Percentiles rank a stretch among this genome's conserved stretches.
phyloP scores from a whole-genome alignment of 2,888 invertebrate genomes.

The Eupsilia transversa region DNA sequence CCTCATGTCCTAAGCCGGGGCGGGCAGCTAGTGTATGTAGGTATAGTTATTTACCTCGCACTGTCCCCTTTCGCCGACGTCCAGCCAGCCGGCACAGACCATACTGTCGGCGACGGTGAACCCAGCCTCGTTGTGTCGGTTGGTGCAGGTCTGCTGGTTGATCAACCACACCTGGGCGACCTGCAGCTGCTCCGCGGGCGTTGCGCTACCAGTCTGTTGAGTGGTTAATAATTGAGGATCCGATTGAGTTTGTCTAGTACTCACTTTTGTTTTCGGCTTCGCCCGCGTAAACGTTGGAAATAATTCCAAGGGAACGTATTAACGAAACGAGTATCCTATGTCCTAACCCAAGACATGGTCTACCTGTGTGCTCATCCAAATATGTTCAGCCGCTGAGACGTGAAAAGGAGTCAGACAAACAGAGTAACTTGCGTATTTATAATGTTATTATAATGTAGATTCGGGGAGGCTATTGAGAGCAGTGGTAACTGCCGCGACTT shows the following conservation, averaged over 20 bases:
- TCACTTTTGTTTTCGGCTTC: neutral
- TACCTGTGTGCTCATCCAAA: neutral
- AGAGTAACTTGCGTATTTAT: neutral
- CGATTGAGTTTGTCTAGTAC: neutral
- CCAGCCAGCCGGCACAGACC: slow-evolving; percentile 82
- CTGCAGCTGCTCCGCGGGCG: slow-evolving; percentile 74
- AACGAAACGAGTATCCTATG: too few species aligned
- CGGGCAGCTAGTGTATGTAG: too few species aligned
- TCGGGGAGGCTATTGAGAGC: too few species aligned
- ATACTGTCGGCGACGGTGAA: slow-evolving; percentile 75
- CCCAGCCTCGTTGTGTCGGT: slow-evolving; percentile 72
- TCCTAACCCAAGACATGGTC: too few species aligned
- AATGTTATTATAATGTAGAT: too few species aligned
- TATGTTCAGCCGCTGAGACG: neutral
- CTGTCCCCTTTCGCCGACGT: slow-evolving; percentile 78
- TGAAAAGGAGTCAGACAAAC: neutral
- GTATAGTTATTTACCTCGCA: slow-evolving; percentile 70
- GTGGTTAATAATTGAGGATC: neutral
- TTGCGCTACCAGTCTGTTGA: slow-evolving; percentile 61
- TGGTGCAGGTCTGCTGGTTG: slow-evolving; percentile 75
- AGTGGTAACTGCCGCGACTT: too few species aligned
- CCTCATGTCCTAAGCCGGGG: too few species aligned
- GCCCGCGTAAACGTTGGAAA: neutral
- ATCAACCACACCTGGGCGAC: slow-evolving; percentile 76
- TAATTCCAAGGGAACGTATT: neutral